Evolutionary conservation across 2,797 vertebrate species (phyloP).

Genomic region (Pantherophis alleghaniensis): DNA sequence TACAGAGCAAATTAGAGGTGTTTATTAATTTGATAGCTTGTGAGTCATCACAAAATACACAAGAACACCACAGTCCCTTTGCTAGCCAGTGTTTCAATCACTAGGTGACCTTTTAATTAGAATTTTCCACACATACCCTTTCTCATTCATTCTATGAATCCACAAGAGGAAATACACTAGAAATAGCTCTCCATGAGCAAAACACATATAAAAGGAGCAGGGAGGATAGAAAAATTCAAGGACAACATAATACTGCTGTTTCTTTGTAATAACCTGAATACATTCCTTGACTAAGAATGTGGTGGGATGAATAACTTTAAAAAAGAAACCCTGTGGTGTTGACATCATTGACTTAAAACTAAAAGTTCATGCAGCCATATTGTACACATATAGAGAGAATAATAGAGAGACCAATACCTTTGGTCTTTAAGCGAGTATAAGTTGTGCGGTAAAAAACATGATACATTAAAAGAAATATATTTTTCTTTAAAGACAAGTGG

Average conservation of each 20-base stretch:
- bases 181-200: constrained; percentile 14
- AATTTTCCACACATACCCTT: neutral
- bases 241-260: neutral
- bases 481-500: constrained; percentile 40
- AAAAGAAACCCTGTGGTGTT: constrained; percentile 2
- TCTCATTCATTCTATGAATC: neutral
- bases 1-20: constrained; percentile 59
- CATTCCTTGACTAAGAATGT: constrained; percentile 12
- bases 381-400: constrained; percentile 41
- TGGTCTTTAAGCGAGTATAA: constrained; percentile 41
- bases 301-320: constrained; percentile 29
- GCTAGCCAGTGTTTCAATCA: constrained; percentile 47
- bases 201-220: constrained; percentile 9
- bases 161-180: constrained; percentile 9
- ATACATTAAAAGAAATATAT: constrained; percentile 55
- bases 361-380: constrained; percentile 36
- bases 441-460: constrained; percentile 50
- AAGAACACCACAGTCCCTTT: constrained; percentile 54
- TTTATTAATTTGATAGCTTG: constrained; percentile 68
- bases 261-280: constrained; percentile 14
- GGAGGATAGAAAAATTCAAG: neutral
- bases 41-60: constrained; percentile 53
- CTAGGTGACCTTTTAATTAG: constrained; percentile 52
- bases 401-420: constrained; percentile 31
- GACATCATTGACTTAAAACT: constrained; percentile 26